These are phyloP conservation scores for Pangasianodon gigas DNA, from an alignment of 2,113 vertebrate genomes.

Conservation along the genomic window DNA sequence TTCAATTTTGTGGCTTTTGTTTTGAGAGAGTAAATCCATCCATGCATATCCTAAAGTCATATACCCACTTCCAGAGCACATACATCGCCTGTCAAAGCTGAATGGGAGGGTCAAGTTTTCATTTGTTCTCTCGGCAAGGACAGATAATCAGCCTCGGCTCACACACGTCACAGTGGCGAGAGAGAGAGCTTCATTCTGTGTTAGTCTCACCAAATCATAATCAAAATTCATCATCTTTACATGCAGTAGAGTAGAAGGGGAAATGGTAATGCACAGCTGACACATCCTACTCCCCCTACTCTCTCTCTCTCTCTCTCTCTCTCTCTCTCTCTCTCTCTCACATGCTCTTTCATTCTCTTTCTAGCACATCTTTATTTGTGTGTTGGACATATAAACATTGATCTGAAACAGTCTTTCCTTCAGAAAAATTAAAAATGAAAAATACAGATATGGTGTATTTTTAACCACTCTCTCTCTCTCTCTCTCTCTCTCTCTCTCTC, in stretches of 20 bases:
- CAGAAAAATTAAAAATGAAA: background rate
- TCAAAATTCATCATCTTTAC: slow-evolving; percentile 43
- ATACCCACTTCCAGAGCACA: slow-evolving; percentile 25
- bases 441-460: background rate
- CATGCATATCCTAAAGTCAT: slow-evolving; percentile 46
- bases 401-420: slow-evolving; percentile 20
- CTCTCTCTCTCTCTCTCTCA: background rate
- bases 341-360: background rate
- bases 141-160: slow-evolving; percentile 12
- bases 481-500: background rate
- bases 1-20: slow-evolving; percentile 45
- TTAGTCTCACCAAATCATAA: slow-evolving; percentile 42
- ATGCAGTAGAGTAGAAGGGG: slow-evolving; percentile 15
- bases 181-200: slow-evolving; percentile 32
- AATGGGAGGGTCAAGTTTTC: slow-evolving; percentile 47
- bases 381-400: background rate
- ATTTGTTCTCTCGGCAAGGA: slow-evolving; percentile 39
- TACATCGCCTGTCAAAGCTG: slow-evolving; percentile 26
- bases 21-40: slow-evolving; percentile 34
- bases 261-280: slow-evolving; percentile 25
- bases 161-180: slow-evolving; percentile 25
- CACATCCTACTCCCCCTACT: background rate
- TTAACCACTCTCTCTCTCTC: background rate
- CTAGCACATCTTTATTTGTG: slow-evolving; percentile 11
- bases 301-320: background rate